Conservation (phyloP, 2,113 vertebrate genomes). For the Melanocharis versteri region DNA sequence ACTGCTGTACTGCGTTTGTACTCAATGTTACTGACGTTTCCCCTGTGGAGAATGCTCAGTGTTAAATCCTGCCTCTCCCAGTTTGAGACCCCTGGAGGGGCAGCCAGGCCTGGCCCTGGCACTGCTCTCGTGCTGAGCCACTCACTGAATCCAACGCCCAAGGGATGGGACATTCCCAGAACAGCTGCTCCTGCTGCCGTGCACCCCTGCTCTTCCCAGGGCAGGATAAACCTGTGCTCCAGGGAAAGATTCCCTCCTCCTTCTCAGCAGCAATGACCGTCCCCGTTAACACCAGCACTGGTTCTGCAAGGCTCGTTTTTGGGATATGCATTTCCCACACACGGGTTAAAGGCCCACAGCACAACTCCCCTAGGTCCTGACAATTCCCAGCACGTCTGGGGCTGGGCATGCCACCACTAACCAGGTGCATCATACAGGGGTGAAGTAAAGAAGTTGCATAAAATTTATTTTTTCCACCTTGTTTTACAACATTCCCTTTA, state of each 20-base stretch:
- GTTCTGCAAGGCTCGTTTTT: no score
- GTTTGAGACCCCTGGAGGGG: no score
- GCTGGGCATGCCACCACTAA: background rate
- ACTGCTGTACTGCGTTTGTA: background rate
- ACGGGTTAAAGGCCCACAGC: background rate
- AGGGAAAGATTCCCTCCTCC: background rate
- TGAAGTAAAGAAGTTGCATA: conserved; percentile 37
- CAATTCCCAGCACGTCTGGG: background rate
- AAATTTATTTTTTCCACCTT: conserved; percentile 56
- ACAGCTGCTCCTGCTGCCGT: background rate
- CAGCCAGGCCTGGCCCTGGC: background rate
- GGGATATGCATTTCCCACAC: rapidly evolving
- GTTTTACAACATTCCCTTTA: conserved; percentile 58
- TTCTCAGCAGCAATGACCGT: background rate
- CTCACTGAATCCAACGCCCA: background rate
- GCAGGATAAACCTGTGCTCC: background rate
- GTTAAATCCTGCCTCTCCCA: background rate
- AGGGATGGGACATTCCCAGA: background rate
- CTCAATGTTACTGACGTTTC: background rate
- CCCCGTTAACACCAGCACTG: background rate
- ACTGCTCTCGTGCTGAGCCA: background rate
- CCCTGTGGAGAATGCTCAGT: background rate
- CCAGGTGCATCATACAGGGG: background rate
- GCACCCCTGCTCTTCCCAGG: background rate
- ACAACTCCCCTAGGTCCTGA: rapidly evolving